A percentile compares a stretch with the other conserved stretches of the same genome.
Conservation (phyloP, 2,888 invertebrate genomes). For the Dilophus febrilis region DNA sequence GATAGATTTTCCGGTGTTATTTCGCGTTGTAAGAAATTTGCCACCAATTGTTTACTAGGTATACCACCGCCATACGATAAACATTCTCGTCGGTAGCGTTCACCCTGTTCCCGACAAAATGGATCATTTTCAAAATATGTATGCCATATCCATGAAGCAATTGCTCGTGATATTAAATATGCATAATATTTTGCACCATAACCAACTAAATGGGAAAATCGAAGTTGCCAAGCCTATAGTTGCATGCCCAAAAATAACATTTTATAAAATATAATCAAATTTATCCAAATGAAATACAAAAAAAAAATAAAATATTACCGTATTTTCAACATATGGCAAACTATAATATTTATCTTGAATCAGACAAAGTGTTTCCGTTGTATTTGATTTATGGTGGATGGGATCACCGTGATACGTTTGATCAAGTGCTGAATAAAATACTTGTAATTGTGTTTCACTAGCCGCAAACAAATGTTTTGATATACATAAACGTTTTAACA, state of each 20-base stretch:
- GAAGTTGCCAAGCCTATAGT: constrained; percentile 74
- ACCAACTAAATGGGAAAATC: constrained; percentile 92
- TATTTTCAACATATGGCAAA: constrained; percentile 71
- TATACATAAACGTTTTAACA: constrained; percentile 62
- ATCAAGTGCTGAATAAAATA: constrained; percentile 84
- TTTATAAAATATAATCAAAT: too few relatives aligned
- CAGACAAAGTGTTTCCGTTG: constrained; percentile 56
- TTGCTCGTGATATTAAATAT: constrained; percentile 84
- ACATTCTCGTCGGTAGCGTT: constrained; percentile 56
- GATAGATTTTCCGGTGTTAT: constrained; percentile 64
- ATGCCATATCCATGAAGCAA: constrained; percentile 88
- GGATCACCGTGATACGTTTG: constrained; percentile 60
- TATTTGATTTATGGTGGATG: constrained; percentile 26
- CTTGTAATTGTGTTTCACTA: constrained; percentile 74
- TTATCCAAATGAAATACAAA: too few relatives aligned
- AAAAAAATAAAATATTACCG: too few relatives aligned
- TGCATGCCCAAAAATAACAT: constrained; percentile 3
- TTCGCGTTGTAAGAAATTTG: constrained; percentile 58
- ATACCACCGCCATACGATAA: constrained; percentile 77
- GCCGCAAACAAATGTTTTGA: constrained; percentile 79
- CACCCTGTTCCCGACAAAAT: constrained; percentile 58
- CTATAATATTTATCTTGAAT: constrained; percentile 73
- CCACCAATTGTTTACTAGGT: constrained; percentile 60
- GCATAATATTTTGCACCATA: constrained; percentile 99
- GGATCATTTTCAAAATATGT: constrained; percentile 66